Evolutionary conservation across 1,140 invertebrate genomes (phyloP).

Genomic region (Dysdera silvatica): DNA sequence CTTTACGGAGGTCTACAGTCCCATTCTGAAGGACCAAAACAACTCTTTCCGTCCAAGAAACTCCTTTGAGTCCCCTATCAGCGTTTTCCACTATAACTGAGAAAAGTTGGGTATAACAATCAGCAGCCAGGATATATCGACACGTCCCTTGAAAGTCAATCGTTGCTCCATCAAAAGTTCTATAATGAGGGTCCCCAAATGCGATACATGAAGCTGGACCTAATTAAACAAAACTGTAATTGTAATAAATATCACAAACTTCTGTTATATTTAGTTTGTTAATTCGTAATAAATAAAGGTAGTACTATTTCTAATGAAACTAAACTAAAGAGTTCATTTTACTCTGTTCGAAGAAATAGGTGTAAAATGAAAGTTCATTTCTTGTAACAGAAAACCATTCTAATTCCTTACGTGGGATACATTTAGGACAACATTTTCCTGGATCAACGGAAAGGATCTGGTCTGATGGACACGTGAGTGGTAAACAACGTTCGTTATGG

Average conservation of each 20-base stretch:
- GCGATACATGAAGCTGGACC: conserved; percentile 64
- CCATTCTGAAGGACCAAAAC: conserved; percentile 11
- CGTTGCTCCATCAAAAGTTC: conserved; percentile 84
- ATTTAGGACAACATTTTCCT: conserved; percentile 76
- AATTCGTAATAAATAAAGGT: too few species aligned
- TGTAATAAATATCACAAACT: too few species aligned
- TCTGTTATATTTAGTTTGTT: too few species aligned
- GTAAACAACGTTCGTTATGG: conserved; percentile 58
- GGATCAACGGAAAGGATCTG: conserved; percentile 59
- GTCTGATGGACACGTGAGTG: conserved; percentile 60
- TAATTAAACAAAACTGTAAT: background rate
- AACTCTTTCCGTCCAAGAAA: conserved; percentile 29
- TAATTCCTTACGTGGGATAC: conserved; percentile 60
- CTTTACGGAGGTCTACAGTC: conserved; percentile 15
- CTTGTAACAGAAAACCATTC: too few species aligned
- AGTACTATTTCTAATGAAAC: too few species aligned
- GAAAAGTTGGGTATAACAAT: conserved; percentile 22
- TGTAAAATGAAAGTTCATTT: too few species aligned
- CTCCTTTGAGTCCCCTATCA: conserved; percentile 26
- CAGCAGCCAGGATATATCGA: conserved; percentile 20
- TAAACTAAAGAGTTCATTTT: too few species aligned
- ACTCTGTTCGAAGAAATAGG: too few species aligned
- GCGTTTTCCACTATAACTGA: conserved; percentile 21
- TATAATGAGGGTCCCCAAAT: conserved; percentile 88
- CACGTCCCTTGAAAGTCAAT: conserved; percentile 65